These are phyloP conservation scores for Pelusios castaneus DNA, from an alignment of 2,113 vertebrate species.

Conservation along the genomic window DNA sequence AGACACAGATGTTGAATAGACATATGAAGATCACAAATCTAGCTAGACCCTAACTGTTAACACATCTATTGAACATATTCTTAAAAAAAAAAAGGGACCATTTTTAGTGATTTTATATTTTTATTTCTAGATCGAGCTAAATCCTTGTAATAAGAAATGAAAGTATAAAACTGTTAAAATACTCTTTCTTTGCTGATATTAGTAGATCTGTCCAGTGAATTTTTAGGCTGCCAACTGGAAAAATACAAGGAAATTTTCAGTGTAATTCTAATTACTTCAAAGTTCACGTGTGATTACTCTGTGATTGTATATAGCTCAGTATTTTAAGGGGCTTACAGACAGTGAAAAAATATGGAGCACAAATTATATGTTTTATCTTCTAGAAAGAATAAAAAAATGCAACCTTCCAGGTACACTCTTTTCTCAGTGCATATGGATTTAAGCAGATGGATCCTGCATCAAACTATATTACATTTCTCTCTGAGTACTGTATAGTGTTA, in stretches of 20 bases:
- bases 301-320: fast-evolving
- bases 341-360: not conserved
- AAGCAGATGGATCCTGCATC: not conserved
- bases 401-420: not conserved
- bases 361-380: not conserved
- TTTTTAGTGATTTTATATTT: not conserved
- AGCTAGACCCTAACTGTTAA: not conserved
- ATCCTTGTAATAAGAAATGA: not conserved
- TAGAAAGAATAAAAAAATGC: not conserved
- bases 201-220: not conserved
- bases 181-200: not conserved
- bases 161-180: not conserved
- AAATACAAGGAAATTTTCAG: not conserved
- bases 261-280: not conserved
- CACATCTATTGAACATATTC: not conserved
- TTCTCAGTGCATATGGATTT: not conserved
- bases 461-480: not conserved
- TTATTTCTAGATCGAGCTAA: not conserved
- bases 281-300: not conserved
- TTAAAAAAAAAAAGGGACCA: not conserved
- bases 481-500: fast-evolving
- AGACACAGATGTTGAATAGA: not conserved
- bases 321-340: not conserved
- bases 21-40: not conserved
- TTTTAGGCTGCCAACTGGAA: fast-evolving